Evolutionary conservation across 2,888 invertebrate species (phyloP).

Genomic region (Hemaris fuciformis): DNA sequence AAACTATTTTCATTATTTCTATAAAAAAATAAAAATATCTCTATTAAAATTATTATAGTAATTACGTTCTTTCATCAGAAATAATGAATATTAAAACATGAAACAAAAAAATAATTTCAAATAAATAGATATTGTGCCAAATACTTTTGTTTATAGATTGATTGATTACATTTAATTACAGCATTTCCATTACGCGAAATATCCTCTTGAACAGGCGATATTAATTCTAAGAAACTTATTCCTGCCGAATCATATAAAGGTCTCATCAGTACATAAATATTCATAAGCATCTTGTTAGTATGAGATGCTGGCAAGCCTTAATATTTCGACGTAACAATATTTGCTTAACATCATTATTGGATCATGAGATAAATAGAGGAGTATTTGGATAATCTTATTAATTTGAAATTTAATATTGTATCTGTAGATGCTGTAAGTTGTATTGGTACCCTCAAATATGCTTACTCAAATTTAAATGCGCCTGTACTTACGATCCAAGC

Average conservation of each 20-base stretch:
- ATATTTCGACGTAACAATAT: not conserved
- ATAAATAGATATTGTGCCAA: not conserved
- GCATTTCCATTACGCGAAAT: not conserved
- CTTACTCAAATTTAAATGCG: no score
- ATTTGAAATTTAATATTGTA: no score
- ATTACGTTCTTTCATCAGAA: no score
- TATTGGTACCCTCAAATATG: no score
- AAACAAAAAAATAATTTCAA: no score
- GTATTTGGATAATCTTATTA: not conserved
- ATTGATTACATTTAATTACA: not conserved
- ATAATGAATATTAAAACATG: no score
- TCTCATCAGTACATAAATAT: not conserved
- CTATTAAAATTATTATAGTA: no score
- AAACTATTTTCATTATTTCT: no score
- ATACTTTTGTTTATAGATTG: not conserved
- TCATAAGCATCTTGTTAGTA: not conserved
- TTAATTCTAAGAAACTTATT: not conserved
- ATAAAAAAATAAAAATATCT: no score
- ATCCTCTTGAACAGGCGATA: not conserved
- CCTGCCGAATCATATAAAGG: not conserved
- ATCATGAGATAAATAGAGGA: not conserved
- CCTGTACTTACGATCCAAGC: no score
- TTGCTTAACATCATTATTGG: not conserved
- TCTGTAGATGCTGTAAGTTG: no score
- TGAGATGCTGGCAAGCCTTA: not conserved